phyloP scores from a whole-genome alignment of 1,140 invertebrate genomes.

The Euglossa dilemma region DNA sequence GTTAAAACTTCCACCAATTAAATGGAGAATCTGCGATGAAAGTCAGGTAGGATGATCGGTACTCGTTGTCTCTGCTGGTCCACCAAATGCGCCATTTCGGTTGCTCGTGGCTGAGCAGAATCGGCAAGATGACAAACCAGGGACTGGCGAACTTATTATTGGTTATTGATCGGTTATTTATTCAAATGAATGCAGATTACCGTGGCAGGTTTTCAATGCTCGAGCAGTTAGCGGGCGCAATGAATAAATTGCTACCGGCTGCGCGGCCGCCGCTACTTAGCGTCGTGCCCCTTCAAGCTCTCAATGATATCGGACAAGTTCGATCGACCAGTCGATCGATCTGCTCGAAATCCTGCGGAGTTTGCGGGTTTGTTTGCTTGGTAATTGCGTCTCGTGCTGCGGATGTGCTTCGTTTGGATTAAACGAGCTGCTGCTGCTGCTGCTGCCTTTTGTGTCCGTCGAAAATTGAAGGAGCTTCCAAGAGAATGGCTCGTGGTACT shows the following conservation, averaged over 20 bases:
- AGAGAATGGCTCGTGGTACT: too few relatives aligned
- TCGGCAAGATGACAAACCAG: constrained; percentile 80
- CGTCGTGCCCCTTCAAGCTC: constrained; percentile 63
- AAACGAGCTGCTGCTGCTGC: background rate
- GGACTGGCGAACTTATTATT: constrained; percentile 81
- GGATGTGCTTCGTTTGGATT: background rate
- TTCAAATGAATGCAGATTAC: constrained; percentile 83
- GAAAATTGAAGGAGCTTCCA: background rate
- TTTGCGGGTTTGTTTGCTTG: background rate
- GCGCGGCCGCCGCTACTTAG: constrained; percentile 77
- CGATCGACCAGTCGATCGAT: background rate
- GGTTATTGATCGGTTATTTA: constrained; percentile 83
- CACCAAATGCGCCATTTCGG: constrained; percentile 35
- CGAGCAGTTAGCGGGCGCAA: constrained; percentile 80
- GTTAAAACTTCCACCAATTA: too few relatives aligned
- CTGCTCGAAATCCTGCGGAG: background rate
- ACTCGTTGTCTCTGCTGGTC: background rate
- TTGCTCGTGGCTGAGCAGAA: constrained; percentile 73
- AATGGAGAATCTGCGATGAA: too few relatives aligned
- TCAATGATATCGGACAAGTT: constrained; percentile 15
- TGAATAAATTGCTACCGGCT: constrained; percentile 83
- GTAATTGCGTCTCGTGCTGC: background rate
- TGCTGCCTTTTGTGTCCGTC: background rate
- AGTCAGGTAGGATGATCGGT: background rate
- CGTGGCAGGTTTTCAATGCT: constrained; percentile 80